phyloP scores from a whole-genome alignment of 1,140 invertebrate genomes.

The Achroia grisella region DNA sequence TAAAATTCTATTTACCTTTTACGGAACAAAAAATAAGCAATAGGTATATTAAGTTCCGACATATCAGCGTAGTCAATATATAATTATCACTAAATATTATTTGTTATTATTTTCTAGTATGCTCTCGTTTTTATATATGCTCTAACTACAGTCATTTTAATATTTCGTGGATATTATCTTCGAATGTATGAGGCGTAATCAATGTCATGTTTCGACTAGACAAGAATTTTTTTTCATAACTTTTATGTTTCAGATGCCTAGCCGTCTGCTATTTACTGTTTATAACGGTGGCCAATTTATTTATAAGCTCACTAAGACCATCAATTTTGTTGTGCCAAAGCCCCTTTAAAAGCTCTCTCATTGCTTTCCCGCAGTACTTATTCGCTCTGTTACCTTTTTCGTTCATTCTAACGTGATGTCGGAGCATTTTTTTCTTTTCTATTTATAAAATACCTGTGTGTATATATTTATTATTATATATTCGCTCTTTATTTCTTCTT shows the following conservation, averaged over 20 bases:
- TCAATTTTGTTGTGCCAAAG: constrained; percentile 4
- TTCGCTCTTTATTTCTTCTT: no score
- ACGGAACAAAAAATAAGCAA: no score
- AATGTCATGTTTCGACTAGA: not conserved
- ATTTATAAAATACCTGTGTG: no score
- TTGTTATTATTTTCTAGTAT: no score
- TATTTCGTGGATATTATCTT: not conserved
- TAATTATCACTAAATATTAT: no score
- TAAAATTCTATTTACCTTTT: no score
- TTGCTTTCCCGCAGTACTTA: constrained; percentile 2
- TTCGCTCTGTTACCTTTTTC: constrained; percentile 5
- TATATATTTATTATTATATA: no score
- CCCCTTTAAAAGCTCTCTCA: constrained; percentile 3
- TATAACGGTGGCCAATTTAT: constrained; percentile 15
- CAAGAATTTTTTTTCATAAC: constrained; percentile 25
- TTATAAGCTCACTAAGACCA: constrained; percentile 4
- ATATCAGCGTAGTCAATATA: no score
- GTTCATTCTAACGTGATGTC: constrained; percentile 10
- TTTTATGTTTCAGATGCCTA: constrained; percentile 52
- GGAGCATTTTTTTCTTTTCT: constrained; percentile 14
- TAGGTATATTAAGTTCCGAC: no score
- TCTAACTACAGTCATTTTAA: no score
- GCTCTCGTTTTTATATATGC: no score
- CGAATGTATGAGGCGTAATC: constrained; percentile 8
- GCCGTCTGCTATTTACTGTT: constrained; percentile 13